A percentile compares a stretch with the other conserved stretches of the same genome.
Conservation (phyloP, 1,140 invertebrate species). For the Microplitis mediator region DNA sequence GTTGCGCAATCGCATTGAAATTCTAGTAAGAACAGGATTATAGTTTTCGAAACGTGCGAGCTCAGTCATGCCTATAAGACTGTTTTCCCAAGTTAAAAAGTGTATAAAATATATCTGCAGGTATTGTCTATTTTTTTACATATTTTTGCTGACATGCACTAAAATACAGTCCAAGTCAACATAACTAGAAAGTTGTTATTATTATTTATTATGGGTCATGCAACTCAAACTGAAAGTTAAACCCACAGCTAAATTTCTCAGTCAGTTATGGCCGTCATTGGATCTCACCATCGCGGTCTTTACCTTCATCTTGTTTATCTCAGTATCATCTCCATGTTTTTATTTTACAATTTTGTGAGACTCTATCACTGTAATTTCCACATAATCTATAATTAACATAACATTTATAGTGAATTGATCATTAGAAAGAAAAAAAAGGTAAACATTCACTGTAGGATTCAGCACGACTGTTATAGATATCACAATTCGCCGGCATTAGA, state of each 20-base stretch:
- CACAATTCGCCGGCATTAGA: constrained; percentile 20
- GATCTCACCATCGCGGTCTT: not conserved
- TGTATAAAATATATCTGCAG: not conserved
- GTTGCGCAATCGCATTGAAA: constrained; percentile 4
- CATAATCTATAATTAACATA: too few relatives aligned
- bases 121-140: not conserved
- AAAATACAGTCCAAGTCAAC: not conserved
- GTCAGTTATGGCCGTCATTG: not conserved
- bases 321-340: not conserved
- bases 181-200: not conserved
- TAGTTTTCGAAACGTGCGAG: constrained; percentile 12
- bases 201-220: not conserved
- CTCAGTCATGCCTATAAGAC: not conserved
- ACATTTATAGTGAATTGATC: not conserved
- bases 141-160: not conserved
- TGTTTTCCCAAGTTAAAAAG: not conserved
- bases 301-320: not conserved
- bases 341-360: not conserved
- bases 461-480: not conserved
- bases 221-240: too few relatives aligned
- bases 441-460: too few relatives aligned
- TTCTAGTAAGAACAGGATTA: not conserved
- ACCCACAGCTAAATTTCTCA: not conserved
- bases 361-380: not conserved
- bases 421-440: not conserved